Conservation (phyloP, 2,888 invertebrate species). For the Ceratothoa steindachneri region DNA sequence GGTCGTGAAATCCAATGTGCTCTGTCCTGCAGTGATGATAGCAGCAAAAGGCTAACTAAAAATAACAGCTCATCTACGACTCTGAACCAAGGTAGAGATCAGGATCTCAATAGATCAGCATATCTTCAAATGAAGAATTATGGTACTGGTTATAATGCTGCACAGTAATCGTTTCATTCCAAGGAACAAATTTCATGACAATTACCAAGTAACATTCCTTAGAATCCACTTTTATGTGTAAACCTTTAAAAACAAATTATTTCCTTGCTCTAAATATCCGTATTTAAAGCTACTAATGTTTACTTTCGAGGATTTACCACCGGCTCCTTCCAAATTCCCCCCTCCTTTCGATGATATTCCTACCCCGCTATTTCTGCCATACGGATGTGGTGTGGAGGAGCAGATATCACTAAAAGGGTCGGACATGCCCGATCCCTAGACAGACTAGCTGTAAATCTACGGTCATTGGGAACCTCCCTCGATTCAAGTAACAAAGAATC, state of each 20-base stretch:
- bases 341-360: slow-evolving; percentile 22
- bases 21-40: slow-evolving; percentile 65
- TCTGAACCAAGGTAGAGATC: slow-evolving; percentile 10
- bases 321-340: not conserved
- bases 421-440: not conserved
- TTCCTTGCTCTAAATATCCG: too few species aligned
- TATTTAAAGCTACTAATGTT: not conserved
- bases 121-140: slow-evolving; percentile 36
- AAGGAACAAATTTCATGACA: slow-evolving; percentile 42
- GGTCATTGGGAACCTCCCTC: not conserved
- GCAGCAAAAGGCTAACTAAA: slow-evolving; percentile 64
- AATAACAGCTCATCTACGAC: slow-evolving; percentile 1
- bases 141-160: slow-evolving; percentile 33
- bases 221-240: too few species aligned
- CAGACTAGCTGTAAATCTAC: not conserved
- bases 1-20: slow-evolving; percentile 67
- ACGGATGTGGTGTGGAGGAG: too few species aligned
- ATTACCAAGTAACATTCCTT: slow-evolving; percentile 28
- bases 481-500: not conserved
- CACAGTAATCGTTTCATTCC: slow-evolving; percentile 31
- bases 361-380: slow-evolving; percentile 24
- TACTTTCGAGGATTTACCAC: not conserved
- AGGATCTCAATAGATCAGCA: slow-evolving; percentile 30
- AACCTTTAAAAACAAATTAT: too few species aligned
- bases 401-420: not conserved